Evolutionary conservation across 2,797 vertebrate species (phyloP).

Genomic region (Sardinella longiceps): DNA sequence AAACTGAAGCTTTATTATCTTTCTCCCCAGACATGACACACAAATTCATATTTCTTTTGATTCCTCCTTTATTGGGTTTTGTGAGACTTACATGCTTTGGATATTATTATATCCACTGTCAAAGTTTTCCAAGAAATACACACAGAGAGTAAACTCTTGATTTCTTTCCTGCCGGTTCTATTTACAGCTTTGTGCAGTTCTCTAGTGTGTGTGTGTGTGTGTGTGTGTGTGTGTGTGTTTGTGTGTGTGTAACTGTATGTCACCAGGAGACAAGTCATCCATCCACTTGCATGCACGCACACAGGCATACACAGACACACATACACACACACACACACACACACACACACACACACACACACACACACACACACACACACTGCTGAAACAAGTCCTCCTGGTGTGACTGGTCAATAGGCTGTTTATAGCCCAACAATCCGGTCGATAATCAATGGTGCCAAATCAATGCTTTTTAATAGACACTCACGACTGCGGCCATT

Average conservation of each 20-base stretch:
- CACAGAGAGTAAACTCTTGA: not conserved
- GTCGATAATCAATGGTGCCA: conserved; percentile 38
- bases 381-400: not conserved
- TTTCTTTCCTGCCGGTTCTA: conserved; percentile 5
- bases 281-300: no score
- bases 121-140: conserved; percentile 37
- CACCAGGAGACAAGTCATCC: no score
- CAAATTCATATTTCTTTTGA: conserved; percentile 37
- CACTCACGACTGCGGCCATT: not conserved
- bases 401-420: conserved; percentile 17
- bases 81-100: conserved; percentile 12
- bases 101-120: conserved; percentile 36
- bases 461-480: conserved; percentile 31
- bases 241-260: not conserved
- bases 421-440: conserved; percentile 7
- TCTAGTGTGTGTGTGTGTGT: not conserved
- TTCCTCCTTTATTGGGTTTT: conserved; percentile 23
- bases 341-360: not conserved
- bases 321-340: not conserved
- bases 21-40: conserved; percentile 34
- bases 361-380: not conserved
- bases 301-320: not conserved
- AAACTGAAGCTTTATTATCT: conserved; percentile 44
- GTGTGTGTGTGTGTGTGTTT: not conserved
- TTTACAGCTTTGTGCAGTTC: not conserved